These are phyloP conservation scores for Rattus rattus DNA, from an alignment of 2,113 vertebrate genomes.

Conservation along the genomic window DNA sequence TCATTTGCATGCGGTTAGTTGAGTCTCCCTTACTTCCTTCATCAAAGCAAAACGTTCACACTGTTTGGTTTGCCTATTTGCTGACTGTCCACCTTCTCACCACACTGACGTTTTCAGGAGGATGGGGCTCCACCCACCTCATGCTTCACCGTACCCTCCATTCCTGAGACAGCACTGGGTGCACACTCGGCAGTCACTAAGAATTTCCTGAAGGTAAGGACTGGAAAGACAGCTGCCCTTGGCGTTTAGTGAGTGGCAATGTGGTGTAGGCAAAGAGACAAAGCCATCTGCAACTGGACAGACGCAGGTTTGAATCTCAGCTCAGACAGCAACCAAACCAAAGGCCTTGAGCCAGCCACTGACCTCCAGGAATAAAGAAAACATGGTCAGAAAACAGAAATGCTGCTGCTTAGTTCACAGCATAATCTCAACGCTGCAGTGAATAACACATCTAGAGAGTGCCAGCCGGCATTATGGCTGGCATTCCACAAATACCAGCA, in stretches of 20 bases:
- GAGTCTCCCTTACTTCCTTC: background rate
- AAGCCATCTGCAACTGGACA: background rate
- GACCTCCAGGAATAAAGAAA: background rate
- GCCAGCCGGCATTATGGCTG: background rate
- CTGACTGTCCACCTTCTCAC: background rate
- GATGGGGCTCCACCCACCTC: background rate
- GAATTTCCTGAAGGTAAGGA: background rate
- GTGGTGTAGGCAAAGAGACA: background rate
- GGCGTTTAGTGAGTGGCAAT: background rate
- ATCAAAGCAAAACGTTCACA: background rate
- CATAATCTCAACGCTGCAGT: no score
- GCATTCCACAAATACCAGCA: background rate
- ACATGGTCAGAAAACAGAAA: background rate
- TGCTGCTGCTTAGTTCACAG: background rate
- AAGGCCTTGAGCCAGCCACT: background rate
- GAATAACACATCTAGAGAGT: fast-evolving
- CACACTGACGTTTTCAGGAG: background rate
- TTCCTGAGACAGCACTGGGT: no score
- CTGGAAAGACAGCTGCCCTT: background rate
- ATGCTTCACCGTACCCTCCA: background rate
- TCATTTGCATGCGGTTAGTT: no score
- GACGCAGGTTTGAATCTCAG: background rate
- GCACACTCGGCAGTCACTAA: background rate
- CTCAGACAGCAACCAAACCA: no score
- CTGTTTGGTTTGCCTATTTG: background rate